Base-by-base conservation (phyloP, 2,888 invertebrate species). In the Himalopsyche kuldschensis region DNA sequence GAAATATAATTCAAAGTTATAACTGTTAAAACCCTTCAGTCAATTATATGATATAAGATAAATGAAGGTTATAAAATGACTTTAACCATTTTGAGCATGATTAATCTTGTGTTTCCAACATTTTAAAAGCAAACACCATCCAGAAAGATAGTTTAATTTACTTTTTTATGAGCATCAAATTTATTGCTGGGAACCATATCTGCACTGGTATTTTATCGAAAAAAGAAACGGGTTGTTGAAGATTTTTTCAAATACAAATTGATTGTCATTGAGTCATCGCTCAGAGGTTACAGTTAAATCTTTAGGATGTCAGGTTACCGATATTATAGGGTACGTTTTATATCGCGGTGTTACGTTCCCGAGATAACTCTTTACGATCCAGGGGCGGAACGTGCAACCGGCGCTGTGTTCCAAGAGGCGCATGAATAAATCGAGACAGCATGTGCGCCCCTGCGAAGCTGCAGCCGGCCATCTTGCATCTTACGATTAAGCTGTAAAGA, bases 301-400 rank as follows among this genome's bases (percentile, higher is more conserved):
- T 55, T 6, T 32, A 11, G 32, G 77, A 27, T 76, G 32, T 41
- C 41, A 77, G 35, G 77, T 27, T 55, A 15, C 55, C 63, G 76
- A 81, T 81, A 77, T 77, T 63, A 81, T 55, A 27, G 55, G 31
- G 24, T 75, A 46, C 46, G 63, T 82, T 78, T 78, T 77, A 75
- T 81, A 77, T 35, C 80, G 31, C 31, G 32, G 35, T 32, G 69
- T 55, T 80, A 69, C 79, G 31, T 32, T 79, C 32, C n/a, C 63
- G 20, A 35, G 80, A 80, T 80, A 79, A 79, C 79, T 79, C 79
- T 31, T 79, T 35, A 79, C 48, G 79, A 79, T 79, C 32, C 31
- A 55, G 79, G 30, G 55, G n/a, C 17, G 27, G 32, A 17, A 55
- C 55, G 55, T 55, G 55, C 55, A 55, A n/a, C 55, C 55, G 55